phyloP scores from a whole-genome alignment of 1,140 invertebrate genomes.

The Apis dorsata region DNA sequence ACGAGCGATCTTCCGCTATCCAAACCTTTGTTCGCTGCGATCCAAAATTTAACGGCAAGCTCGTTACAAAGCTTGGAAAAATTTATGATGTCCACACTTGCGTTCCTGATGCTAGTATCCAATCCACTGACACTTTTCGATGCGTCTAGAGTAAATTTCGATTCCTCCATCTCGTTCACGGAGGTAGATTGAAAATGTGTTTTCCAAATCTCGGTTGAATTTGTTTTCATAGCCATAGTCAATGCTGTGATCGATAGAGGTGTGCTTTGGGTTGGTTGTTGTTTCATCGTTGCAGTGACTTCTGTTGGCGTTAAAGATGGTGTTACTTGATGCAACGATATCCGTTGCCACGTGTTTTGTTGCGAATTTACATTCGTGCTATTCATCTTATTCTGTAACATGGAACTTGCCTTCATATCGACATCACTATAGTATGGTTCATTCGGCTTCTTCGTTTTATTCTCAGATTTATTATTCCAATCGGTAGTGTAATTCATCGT shows the following conservation, averaged over 20 bases:
- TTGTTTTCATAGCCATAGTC: not conserved
- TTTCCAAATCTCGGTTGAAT: not conserved
- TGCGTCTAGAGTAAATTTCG: not conserved
- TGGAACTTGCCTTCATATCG: not conserved
- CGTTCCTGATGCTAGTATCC: conserved; percentile 85
- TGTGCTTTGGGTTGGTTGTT: not conserved
- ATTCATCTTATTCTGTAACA: not conserved
- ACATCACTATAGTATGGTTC: no score
- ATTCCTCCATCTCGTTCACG: not conserved
- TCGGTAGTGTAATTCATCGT: not conserved
- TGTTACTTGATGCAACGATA: conserved; percentile 2
- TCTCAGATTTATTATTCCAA: no score
- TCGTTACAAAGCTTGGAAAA: conserved; percentile 91
- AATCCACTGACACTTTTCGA: conserved; percentile 80
- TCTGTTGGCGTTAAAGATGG: not conserved
- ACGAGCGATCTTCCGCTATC: conserved; percentile 88
- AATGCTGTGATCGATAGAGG: not conserved
- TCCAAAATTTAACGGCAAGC: conserved; percentile 90
- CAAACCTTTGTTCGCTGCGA: conserved; percentile 84
- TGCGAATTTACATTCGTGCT: not conserved
- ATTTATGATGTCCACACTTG: conserved; percentile 85
- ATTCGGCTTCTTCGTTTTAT: not conserved
- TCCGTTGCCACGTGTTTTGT: conserved; percentile 9
- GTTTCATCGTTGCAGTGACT: not conserved
- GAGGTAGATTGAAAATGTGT: not conserved